Evolutionary conservation across 2,113 vertebrate genomes (phyloP).

Genomic region (Cnemophilus loriae): DNA sequence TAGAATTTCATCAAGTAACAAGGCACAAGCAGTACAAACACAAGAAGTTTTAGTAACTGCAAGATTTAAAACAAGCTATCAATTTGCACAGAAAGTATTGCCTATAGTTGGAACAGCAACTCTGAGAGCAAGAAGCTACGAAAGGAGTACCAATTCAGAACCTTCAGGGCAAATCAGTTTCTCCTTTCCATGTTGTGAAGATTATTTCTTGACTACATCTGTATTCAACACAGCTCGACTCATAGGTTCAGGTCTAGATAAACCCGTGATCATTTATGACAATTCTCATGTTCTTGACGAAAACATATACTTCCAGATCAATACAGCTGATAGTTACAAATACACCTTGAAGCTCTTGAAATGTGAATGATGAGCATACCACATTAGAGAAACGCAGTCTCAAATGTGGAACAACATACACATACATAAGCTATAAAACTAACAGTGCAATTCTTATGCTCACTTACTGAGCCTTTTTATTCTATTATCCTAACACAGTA

Average conservation of each 20-base stretch:
- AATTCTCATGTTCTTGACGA: background rate
- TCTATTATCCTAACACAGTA: background rate
- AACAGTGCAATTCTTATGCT: background rate
- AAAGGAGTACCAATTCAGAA: background rate
- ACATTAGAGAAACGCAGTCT: background rate
- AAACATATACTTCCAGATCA: background rate
- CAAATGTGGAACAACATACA: background rate
- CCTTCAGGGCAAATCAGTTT: background rate
- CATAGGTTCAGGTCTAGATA: background rate
- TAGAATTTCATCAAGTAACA: background rate
- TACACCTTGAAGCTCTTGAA: background rate
- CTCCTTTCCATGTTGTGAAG: background rate
- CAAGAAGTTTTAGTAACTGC: background rate
- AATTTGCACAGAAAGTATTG: background rate
- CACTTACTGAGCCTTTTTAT: background rate
- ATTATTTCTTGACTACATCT: background rate
- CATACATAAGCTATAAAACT: background rate
- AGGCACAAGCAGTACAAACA: background rate
- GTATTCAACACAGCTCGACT: background rate
- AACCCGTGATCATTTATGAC: background rate
- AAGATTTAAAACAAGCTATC: background rate
- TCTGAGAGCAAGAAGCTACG: background rate
- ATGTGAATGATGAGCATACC: background rate
- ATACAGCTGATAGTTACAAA: background rate
- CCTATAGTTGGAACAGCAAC: background rate